phyloP scores from a whole-genome alignment of 2,113 vertebrate species.

The Scatophagus argus region DNA sequence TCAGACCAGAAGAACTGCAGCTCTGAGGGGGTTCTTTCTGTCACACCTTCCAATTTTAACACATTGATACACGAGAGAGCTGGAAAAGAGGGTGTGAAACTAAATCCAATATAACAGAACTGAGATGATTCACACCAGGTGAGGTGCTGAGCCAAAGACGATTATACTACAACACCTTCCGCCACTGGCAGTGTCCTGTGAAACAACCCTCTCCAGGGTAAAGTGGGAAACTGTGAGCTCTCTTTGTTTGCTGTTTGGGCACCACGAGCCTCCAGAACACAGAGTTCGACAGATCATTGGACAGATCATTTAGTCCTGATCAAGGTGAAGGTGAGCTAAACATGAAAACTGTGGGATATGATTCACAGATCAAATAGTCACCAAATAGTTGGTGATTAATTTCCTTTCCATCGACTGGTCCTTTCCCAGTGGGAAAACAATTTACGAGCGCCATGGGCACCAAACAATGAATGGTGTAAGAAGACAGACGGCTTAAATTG shows the following conservation, averaged over 20 bases:
- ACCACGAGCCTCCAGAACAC: neutral
- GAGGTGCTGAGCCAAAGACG: neutral
- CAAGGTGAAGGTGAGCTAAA: no score
- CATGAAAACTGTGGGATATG: neutral
- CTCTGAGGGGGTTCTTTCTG: neutral
- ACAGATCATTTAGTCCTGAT: no score
- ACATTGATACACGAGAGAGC: neutral
- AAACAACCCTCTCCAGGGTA: neutral
- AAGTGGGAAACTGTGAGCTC: neutral
- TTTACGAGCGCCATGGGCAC: no score
- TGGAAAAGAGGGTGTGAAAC: neutral
- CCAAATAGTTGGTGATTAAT: no score
- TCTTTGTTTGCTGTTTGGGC: neutral
- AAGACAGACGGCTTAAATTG: no score
- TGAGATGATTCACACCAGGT: slow-evolving; percentile 14
- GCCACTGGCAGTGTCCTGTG: neutral
- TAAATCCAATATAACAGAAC: slow-evolving; percentile 1
- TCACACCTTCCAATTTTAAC: neutral
- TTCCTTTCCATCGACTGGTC: no score
- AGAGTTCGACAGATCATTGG: neutral
- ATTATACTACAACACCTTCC: neutral
- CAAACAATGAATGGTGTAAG: no score
- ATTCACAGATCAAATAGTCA: no score
- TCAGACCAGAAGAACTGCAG: slow-evolving; percentile 17
- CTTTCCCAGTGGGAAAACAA: no score